Evolutionary conservation across 2,797 vertebrate species (phyloP), one percentile per base, ranked within the genome.

Genomic region (Tenualosa ilisha): DNA sequence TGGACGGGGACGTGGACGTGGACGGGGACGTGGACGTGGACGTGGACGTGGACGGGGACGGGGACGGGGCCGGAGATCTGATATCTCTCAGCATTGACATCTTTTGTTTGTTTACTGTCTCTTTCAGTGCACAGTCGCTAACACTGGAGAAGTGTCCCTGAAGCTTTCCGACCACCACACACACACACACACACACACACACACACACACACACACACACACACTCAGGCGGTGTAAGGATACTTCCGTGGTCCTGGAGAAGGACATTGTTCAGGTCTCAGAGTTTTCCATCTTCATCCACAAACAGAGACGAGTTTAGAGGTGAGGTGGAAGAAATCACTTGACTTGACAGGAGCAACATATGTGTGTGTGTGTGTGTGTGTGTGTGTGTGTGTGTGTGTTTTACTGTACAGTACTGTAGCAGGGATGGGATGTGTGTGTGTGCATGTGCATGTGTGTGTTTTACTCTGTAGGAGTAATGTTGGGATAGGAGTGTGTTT

Each of bases 1-100:
- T n/a, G n/a, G 51, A 53, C 12, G 51, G 51, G 51, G 51, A 53
- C n/a, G 43, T 46, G 54, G 82, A n/a, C n/a, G n/a, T 82, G 82
- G 51, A 53, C 12, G 13, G 51, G 51, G 51, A 31, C 31, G 31
- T 31, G 51, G 11, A 11, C 51, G 95, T 94, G 94, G 92, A 93
- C 93, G 91, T 81, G 51, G 86, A 87, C 91, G 92, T 89, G 91
- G 89, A 89, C 72, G 93, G 89, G 89, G 7, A 84, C 84, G 56
- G 90, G 90, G 88, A 91, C 31, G 37, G 91, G 91, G 86, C 84
- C 86, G 91, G 90, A 93, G 89, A 87, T 88, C 88, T 85, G 59
- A 83, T 88, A 89, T 87, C 89, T 90, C 91, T 90, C 89, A 89
- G 88, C 89, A 90, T 90, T 92, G 91, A 92, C 91, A 92, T 92